Evolutionary conservation across 2,113 vertebrate species (phyloP).

Genomic region (Syrrhaptes paradoxus): DNA sequence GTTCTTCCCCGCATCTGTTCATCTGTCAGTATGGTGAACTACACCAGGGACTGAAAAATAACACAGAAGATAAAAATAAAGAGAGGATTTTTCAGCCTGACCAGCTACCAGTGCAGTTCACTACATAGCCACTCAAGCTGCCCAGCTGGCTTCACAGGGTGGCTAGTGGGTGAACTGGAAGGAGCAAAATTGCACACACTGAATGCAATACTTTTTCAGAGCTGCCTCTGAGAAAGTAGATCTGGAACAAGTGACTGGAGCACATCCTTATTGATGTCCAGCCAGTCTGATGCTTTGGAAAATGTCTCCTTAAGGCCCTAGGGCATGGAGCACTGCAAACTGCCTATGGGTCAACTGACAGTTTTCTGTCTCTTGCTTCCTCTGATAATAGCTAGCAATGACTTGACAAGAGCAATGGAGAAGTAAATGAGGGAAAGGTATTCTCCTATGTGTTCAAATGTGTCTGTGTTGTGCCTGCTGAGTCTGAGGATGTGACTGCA

Average conservation of each 20-base stretch:
- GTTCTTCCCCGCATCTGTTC: background rate
- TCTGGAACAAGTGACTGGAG: background rate
- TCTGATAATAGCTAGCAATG: background rate
- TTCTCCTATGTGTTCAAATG: background rate
- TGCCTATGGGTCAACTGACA: background rate
- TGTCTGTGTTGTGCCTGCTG: background rate
- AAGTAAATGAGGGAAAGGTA: background rate
- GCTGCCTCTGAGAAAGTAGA: background rate
- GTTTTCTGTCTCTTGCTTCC: background rate
- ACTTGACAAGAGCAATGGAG: background rate
- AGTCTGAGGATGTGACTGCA: background rate
- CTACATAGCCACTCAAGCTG: background rate
- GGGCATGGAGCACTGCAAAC: background rate
- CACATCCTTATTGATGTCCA: background rate
- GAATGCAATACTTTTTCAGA: background rate
- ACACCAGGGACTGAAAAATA: background rate
- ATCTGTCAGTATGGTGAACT: background rate
- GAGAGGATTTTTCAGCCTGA: background rate
- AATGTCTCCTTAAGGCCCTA: background rate
- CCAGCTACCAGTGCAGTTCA: background rate
- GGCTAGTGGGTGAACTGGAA: background rate
- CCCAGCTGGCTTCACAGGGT: background rate
- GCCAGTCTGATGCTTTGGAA: background rate
- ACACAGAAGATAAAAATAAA: background rate
- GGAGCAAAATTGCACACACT: background rate